Evolutionary conservation across 1,140 invertebrate species (phyloP), one percentile per base, ranked within the genome.

Genomic region (Zophobas morio): DNA sequence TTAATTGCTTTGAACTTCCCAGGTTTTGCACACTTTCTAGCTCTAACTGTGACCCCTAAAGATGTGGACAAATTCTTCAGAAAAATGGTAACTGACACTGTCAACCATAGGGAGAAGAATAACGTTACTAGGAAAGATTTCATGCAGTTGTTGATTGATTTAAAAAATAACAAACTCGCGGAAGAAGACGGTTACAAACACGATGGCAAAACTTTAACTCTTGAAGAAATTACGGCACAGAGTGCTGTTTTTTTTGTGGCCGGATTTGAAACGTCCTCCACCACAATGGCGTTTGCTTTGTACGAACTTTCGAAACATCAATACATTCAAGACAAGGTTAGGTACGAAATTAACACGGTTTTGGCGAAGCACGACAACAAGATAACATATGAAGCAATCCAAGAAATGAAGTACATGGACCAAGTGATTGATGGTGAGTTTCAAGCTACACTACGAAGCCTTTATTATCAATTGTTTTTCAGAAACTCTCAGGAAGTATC

Each of bases 241-340:
- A 35, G 46, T 46, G 71, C 73, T 46, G 42, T 77, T 5, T 77
- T 77, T 39, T 77, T 77, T 47, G 20, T 78, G 32, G 75, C 85
- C 84, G 85, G 88, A 78, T 93, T 91, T 72, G 92, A 93, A 56
- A 92, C 92, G 0, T 89, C 90, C 0, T 88, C 91, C 0, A 87
- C 86, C 6, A 80, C 89, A 0, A 86, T 93, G 76, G 86, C 87
- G 35, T 89, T 89, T 73, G 80, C 86, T 0, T 78, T 87, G 0
- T 89, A 90, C 66, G 90, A 92, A 80, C 82, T 96, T 60, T 90
- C 93, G 0, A 85, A 89, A 0, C n/a, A 60, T 1, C 82, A 88
- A 35, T 88, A 92, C 20, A 84, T 90, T 20, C 92, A 93, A 80
- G 84, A 88, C n/a, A 88, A 86, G 80, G 79, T 94, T 0, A 86